These are phyloP conservation scores for Drosophila triauraria DNA, from an alignment of 1,140 invertebrate genomes.

Conservation along the genomic window DNA sequence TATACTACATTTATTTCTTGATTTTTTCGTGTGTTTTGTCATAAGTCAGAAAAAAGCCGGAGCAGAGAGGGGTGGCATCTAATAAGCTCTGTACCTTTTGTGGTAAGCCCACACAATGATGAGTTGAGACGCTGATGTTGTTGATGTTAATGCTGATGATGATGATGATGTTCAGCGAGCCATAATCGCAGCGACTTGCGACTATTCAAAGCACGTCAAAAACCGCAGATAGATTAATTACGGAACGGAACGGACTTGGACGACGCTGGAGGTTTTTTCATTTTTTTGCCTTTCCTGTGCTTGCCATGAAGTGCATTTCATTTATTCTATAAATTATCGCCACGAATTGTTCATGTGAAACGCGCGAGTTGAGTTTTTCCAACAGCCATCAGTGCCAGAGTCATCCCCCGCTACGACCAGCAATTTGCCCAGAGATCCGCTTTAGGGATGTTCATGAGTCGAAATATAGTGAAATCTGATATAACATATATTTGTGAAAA, in stretches of 20 bases:
- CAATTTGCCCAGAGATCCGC: constrained; percentile 47
- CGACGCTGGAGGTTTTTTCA: constrained; percentile 17
- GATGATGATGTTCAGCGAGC: constrained; percentile 67
- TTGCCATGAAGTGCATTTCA: constrained; percentile 81
- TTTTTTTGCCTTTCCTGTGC: constrained; percentile 7
- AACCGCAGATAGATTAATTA: constrained; percentile 77
- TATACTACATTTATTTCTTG: constrained; percentile 18
- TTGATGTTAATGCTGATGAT: constrained; percentile 41
- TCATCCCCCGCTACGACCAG: constrained; percentile 32
- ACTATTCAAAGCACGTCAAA: constrained; percentile 81
- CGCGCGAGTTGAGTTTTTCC: constrained; percentile 43
- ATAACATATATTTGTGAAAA: not conserved
- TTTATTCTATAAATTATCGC: constrained; percentile 82
- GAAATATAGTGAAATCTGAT: not conserved
- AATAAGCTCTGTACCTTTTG: constrained; percentile 43
- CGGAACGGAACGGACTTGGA: constrained; percentile 67
- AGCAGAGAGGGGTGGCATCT: constrained; percentile 28
- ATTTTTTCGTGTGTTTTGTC: constrained; percentile 27
- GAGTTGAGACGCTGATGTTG: constrained; percentile 30
- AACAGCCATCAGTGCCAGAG: constrained; percentile 10
- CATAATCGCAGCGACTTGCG: constrained; percentile 62
- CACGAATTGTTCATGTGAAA: constrained; percentile 82
- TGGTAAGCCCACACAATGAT: constrained; percentile 59
- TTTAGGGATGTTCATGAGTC: not conserved
- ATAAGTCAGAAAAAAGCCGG: constrained; percentile 13